These are phyloP conservation scores for Nebria salina DNA, from an alignment of 2,888 invertebrate genomes.

Conservation along the genomic window DNA sequence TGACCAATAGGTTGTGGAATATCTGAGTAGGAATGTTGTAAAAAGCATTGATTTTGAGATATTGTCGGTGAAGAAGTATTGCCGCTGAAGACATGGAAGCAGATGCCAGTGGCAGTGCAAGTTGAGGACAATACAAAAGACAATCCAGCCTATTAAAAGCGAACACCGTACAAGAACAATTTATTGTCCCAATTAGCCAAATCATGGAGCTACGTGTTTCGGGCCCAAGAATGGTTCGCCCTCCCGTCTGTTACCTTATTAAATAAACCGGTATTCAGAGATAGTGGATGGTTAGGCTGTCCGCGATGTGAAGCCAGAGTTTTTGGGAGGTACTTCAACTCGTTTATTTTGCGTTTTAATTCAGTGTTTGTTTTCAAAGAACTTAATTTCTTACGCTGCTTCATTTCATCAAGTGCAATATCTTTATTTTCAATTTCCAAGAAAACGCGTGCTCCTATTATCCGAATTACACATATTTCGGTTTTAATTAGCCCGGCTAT, in stretches of 20 bases:
- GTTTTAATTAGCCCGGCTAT: background rate
- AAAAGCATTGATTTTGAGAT: too few relatives aligned
- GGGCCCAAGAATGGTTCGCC: conserved; percentile 60
- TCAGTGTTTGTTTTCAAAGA: background rate
- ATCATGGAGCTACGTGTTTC: conserved; percentile 65
- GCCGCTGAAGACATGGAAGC: background rate
- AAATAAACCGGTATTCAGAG: conserved; percentile 44
- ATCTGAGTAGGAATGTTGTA: too few relatives aligned
- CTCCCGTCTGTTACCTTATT: conserved; percentile 48
- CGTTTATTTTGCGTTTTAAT: too few relatives aligned
- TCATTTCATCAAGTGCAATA: background rate
- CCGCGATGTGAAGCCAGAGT: background rate
- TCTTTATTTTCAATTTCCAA: background rate
- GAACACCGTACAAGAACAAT: conserved; percentile 63
- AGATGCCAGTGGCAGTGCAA: conserved; percentile 54
- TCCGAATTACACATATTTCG: background rate
- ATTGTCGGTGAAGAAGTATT: too few relatives aligned
- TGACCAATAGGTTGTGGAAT: too few relatives aligned
- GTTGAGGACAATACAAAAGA: conserved; percentile 59
- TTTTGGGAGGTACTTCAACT: conserved; percentile 20
- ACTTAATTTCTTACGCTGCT: background rate
- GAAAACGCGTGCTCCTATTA: background rate
- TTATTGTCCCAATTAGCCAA: conserved; percentile 68
- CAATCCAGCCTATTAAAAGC: conserved; percentile 65
- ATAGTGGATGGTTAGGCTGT: background rate